phyloP scores from a whole-genome alignment of 2,888 invertebrate genomes.

The Pachycephus smyrnensis region DNA sequence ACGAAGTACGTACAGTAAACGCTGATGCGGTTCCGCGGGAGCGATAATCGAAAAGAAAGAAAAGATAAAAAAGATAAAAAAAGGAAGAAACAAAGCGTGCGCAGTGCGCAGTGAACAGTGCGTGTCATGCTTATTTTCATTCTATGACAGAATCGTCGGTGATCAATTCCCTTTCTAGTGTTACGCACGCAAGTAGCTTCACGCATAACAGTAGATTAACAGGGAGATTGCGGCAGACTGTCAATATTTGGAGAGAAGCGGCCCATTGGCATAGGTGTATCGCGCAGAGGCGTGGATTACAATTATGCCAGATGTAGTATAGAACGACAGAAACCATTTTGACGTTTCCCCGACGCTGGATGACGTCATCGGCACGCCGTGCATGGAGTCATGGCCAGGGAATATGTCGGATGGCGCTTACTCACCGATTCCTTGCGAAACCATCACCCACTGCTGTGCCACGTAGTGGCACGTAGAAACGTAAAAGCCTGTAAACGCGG shows the following conservation, averaged over 20 bases:
- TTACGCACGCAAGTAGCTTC: no score
- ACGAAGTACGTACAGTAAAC: no score
- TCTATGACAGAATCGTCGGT: not conserved
- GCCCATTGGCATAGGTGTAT: not conserved
- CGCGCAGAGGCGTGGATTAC: not conserved
- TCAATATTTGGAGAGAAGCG: constrained; percentile 1
- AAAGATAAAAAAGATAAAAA: no score
- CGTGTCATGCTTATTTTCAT: not conserved
- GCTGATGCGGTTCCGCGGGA: no score
- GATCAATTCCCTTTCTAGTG: not conserved
- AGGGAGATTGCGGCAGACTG: not conserved
- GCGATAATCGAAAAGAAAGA: no score
- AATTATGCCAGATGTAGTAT: no score
- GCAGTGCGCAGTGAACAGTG: no score
- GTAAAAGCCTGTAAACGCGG: not conserved
- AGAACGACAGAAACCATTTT: constrained; percentile 4
- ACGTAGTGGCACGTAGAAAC: not conserved
- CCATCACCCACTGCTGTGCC: constrained; percentile 25
- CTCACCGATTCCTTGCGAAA: constrained; percentile 54
- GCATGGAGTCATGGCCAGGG: constrained; percentile 48
- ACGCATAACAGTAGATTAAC: not conserved
- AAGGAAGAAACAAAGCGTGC: no score
- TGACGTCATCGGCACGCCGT: constrained; percentile 62
- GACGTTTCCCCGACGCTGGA: constrained; percentile 23
- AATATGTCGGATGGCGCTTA: constrained; percentile 49